Evolutionary conservation across 2,888 invertebrate species (phyloP).

Genomic region (Macaria liturata): DNA sequence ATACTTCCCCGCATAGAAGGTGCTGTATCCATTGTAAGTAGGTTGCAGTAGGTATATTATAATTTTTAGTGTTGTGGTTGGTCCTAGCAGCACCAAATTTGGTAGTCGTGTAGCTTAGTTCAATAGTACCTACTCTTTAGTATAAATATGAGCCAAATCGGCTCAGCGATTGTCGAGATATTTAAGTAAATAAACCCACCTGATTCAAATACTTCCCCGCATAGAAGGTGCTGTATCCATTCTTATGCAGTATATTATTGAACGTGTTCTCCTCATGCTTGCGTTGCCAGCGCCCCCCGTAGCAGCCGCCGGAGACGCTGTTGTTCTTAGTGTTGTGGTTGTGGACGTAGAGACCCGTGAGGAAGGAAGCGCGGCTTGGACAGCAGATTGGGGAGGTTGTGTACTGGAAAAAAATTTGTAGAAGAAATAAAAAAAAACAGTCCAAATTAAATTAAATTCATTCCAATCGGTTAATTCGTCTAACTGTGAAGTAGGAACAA

Average conservation of each 20-base stretch:
- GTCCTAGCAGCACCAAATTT: too few species aligned
- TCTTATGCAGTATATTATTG: constrained; percentile 85
- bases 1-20: constrained; percentile 97
- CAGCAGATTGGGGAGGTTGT: constrained; percentile 94
- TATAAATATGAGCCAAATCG: too few species aligned
- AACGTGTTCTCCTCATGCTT: constrained; percentile 86
- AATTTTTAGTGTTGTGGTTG: constrained; percentile 91
- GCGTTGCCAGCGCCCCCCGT: constrained; percentile 85
- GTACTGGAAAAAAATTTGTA: constrained; percentile 84
- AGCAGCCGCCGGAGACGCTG: constrained; percentile 90
- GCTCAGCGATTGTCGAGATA: too few species aligned
- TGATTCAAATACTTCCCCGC: constrained; percentile 97
- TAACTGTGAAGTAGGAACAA: too few species aligned
- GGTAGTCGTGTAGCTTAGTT: too few species aligned
- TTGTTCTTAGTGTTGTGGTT: constrained; percentile 92
- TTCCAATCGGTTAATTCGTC: too few species aligned
- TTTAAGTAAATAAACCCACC: too few species aligned
- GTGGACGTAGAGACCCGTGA: constrained; percentile 93
- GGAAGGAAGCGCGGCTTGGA: constrained; percentile 93
- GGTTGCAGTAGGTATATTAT: too few species aligned
- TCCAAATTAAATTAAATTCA: too few species aligned
- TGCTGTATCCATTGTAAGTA: constrained; percentile 85
- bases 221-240: constrained; percentile 92
- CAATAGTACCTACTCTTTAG: too few species aligned
- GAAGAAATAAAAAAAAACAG: too few species aligned